Conservation (phyloP, 2,113 vertebrate species). For the Psilopogon haemacephalus region DNA sequence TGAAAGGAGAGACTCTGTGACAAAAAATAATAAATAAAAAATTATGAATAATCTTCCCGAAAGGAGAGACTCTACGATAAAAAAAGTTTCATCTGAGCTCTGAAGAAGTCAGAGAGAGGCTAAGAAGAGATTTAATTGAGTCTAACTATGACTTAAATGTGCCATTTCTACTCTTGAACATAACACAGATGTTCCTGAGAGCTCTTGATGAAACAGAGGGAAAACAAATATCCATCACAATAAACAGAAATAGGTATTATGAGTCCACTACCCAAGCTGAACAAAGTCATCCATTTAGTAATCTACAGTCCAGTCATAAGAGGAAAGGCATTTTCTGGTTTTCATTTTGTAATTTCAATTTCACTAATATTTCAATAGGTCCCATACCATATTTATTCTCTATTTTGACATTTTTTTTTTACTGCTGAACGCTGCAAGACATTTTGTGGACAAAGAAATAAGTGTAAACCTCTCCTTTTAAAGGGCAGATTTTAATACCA, state of each 20-base stretch:
- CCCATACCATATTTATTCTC: rapidly evolving
- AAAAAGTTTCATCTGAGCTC: neutral
- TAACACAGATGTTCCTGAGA: neutral
- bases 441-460: neutral
- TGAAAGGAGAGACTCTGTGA: neutral
- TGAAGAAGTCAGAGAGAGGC: neutral
- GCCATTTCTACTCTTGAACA: neutral
- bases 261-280: neutral
- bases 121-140: neutral
- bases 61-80: neutral
- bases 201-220: neutral
- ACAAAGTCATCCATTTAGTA: neutral
- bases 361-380: neutral
- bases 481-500: neutral
- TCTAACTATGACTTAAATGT: neutral
- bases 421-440: neutral
- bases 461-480: neutral
- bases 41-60: neutral
- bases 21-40: no score
- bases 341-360: neutral
- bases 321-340: neutral
- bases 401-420: neutral
- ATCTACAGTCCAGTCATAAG: neutral
- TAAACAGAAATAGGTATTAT: neutral
- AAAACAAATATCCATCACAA: neutral